Percentiles rank a stretch among this genome's conserved stretches.
Conservation (phyloP, 2,797 vertebrate genomes). For the Sebastes miniatus region DNA sequence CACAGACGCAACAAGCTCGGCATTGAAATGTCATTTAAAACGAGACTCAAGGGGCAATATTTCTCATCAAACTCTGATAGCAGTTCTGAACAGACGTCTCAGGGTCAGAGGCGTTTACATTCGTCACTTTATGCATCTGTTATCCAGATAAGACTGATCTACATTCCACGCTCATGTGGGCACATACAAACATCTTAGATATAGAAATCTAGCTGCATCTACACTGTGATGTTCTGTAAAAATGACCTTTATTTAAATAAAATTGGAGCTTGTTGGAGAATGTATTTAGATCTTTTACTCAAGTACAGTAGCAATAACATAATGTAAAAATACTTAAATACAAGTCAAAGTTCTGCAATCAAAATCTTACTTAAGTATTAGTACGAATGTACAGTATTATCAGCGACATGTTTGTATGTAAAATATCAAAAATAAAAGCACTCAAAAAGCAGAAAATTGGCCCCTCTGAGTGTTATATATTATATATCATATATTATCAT, state of each 20-base stretch:
- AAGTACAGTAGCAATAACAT: not conserved
- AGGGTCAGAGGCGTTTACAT: not conserved
- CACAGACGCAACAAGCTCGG: slow-evolving; percentile 16
- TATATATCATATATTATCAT: not conserved
- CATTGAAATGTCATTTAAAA: not conserved
- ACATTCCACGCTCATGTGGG: not conserved
- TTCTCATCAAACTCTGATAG: slow-evolving; percentile 1
- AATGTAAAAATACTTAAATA: not conserved
- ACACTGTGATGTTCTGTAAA: not conserved
- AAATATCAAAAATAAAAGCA: not conserved
- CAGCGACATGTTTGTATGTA: not conserved
- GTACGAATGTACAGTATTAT: not conserved
- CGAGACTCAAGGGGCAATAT: not conserved
- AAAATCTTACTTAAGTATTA: not conserved
- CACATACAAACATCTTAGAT: not conserved
- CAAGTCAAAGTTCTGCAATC: not conserved
- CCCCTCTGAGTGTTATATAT: not conserved
- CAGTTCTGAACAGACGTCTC: not conserved
- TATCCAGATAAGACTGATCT: not conserved
- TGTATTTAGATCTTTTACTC: not conserved
- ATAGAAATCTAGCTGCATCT: not conserved
- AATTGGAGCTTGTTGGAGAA: not conserved
- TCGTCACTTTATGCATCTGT: not conserved
- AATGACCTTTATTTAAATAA: no score
- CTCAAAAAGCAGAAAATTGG: not conserved